Percentiles rank a stretch among this genome's conserved stretches.
Evolutionary conservation across 2,113 vertebrate genomes (phyloP).

Genomic region (Noturus placidus): DNA sequence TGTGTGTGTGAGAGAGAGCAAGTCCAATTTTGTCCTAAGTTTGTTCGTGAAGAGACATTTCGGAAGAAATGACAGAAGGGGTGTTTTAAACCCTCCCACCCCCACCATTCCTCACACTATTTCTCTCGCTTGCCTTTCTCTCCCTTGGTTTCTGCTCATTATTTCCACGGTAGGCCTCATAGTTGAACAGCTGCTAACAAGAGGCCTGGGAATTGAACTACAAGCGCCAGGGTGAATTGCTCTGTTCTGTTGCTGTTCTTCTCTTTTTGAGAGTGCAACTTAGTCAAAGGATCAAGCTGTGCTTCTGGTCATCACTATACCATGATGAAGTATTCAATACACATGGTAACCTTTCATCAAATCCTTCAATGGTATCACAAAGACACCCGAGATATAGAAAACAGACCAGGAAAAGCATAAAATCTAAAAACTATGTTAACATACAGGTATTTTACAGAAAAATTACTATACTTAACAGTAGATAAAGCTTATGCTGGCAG

Average conservation of each 20-base stretch:
- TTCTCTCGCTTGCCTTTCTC: constrained; percentile 36
- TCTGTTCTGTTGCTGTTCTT: constrained; percentile 36
- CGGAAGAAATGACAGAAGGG: constrained; percentile 43
- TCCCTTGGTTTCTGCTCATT: constrained; percentile 46
- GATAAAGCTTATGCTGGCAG: not conserved
- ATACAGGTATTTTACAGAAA: not conserved
- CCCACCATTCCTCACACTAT: constrained; percentile 16
- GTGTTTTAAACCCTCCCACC: constrained; percentile 35
- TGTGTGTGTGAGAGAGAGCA: constrained; percentile 47
- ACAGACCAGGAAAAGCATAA: not conserved
- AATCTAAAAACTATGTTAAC: not conserved
- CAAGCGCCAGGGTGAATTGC: constrained; percentile 41
- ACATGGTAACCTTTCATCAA: constrained; percentile 17
- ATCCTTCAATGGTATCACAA: constrained; percentile 16
- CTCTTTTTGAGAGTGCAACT: constrained; percentile 20
- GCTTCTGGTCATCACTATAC: constrained; percentile 28
- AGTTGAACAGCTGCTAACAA: constrained; percentile 54
- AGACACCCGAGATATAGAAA: not conserved
- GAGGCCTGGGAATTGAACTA: constrained; percentile 55
- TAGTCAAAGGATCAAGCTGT: constrained; percentile 36
- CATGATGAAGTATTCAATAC: constrained; percentile 41
- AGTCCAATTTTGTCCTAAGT: constrained; percentile 16
- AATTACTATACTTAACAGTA: not conserved
- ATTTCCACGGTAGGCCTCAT: constrained; percentile 48
- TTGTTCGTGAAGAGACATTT: constrained; percentile 44